A percentile compares a stretch with the other conserved stretches of the same genome.
Evolutionary conservation across 2,888 invertebrate genomes (phyloP).

Genomic region (Temnothorax ravouxi): DNA sequence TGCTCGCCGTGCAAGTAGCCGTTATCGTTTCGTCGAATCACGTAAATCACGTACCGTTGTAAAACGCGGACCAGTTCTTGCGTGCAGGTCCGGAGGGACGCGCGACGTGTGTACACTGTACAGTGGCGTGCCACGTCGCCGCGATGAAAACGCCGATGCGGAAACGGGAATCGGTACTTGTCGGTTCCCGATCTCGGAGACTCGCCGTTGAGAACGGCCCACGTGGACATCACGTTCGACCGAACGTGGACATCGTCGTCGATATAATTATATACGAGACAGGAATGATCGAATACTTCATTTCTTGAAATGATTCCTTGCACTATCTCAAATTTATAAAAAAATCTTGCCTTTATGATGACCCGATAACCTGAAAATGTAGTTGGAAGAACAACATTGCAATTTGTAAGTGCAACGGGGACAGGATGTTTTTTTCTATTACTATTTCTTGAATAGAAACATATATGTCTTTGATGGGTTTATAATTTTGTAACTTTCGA

Average conservation of each 20-base stretch:
- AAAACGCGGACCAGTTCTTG: slow-evolving; percentile 70
- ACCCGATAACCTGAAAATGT: background rate
- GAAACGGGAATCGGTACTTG: slow-evolving; percentile 49
- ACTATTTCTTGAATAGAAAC: background rate
- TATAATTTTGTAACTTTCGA: slow-evolving; percentile 18
- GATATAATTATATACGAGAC: slow-evolving; percentile 26
- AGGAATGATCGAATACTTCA: background rate
- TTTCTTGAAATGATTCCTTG: background rate
- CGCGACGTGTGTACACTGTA: background rate
- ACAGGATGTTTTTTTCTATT: background rate
- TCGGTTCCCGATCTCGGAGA: slow-evolving; percentile 40
- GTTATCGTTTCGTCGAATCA: slow-evolving; percentile 74
- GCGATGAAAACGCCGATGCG: slow-evolving; percentile 56
- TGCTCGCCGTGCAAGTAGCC: slow-evolving; percentile 64
- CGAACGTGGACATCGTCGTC: slow-evolving; percentile 11
- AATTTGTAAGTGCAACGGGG: slow-evolving; percentile 7
- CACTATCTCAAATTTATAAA: background rate
- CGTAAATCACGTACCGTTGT: slow-evolving; percentile 73
- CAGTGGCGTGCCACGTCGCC: slow-evolving; percentile 30
- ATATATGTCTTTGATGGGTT: background rate
- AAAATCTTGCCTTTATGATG: background rate
- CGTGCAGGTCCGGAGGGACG: slow-evolving; percentile 39
- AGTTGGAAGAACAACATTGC: background rate
- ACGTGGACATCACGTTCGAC: slow-evolving; percentile 31
- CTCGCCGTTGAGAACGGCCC: slow-evolving; percentile 1